phyloP scores from a whole-genome alignment of 2,113 vertebrate genomes.

The Nannospalax galili region DNA sequence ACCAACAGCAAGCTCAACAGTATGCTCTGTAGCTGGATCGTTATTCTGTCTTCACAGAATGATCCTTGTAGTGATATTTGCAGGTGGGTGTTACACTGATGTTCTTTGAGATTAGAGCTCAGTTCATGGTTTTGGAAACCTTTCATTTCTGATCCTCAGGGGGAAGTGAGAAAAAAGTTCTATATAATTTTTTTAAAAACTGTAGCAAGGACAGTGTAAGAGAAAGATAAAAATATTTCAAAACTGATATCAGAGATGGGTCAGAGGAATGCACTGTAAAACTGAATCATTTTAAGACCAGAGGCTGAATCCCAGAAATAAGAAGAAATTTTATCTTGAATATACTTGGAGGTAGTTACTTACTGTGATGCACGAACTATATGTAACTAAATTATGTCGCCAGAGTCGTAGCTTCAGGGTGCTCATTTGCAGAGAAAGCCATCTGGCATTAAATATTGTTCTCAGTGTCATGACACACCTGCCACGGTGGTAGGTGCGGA shows the following conservation, averaged over 20 bases:
- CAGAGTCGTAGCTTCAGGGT: not conserved
- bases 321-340: slow-evolving; percentile 10
- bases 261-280: not conserved
- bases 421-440: not conserved
- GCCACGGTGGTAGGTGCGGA: too few species aligned
- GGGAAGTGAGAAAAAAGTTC: slow-evolving; percentile 16
- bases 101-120: slow-evolving; percentile 33
- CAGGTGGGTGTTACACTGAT: not conserved
- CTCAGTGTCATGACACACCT: not conserved
- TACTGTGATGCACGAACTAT: not conserved
- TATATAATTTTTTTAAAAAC: slow-evolving; percentile 39
- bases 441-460: not conserved
- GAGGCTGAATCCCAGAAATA: not conserved
- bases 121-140: not conserved
- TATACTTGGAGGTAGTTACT: slow-evolving; percentile 10
- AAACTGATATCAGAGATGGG: slow-evolving; percentile 1
- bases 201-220: not conserved
- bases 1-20: not conserved
- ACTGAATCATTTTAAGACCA: not conserved
- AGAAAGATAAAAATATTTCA: slow-evolving; percentile 44
- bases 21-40: not conserved
- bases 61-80: slow-evolving; percentile 17
- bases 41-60: slow-evolving; percentile 36
- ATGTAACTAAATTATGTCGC: not conserved
- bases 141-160: slow-evolving; percentile 24